phyloP scores from a whole-genome alignment of 2,888 invertebrate genomes.

The Aproaerema taeniolella region DNA sequence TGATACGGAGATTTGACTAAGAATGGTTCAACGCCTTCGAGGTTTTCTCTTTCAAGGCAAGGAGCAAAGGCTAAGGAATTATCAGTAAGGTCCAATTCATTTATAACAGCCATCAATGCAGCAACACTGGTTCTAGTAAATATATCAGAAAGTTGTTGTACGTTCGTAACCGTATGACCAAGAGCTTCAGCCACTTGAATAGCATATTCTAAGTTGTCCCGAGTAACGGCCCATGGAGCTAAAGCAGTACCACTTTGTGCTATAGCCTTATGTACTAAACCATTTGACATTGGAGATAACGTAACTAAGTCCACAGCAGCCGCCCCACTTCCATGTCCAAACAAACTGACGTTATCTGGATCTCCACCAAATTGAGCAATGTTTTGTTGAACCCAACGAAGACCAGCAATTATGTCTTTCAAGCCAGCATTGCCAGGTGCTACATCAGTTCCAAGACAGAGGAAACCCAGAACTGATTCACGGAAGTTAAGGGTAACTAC shows the following conservation, averaged over 20 bases:
- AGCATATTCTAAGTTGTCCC: constrained; percentile 54
- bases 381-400: constrained; percentile 85
- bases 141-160: constrained; percentile 42
- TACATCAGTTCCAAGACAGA: constrained; percentile 76
- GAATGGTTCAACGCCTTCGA: constrained; percentile 38
- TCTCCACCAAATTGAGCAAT: constrained; percentile 88
- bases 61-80: constrained; percentile 62
- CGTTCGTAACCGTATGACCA: constrained; percentile 43
- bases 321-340: constrained; percentile 89
- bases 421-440: constrained; percentile 91
- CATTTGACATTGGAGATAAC: constrained; percentile 47
- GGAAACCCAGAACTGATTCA: constrained; percentile 84
- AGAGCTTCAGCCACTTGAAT: constrained; percentile 52
- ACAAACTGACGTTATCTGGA: constrained; percentile 84
- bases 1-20: constrained; percentile 47
- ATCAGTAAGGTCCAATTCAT: constrained; percentile 53
- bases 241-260: constrained; percentile 61
- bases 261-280: constrained; percentile 55
- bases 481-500: constrained; percentile 84
- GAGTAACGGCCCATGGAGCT: constrained; percentile 63
- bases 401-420: constrained; percentile 88
- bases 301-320: constrained; percentile 67
- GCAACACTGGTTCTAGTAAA: constrained; percentile 47
- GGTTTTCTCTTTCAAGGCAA: constrained; percentile 47
- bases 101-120: constrained; percentile 56